A percentile compares a stretch with the other conserved stretches of the same genome.
Conservation (phyloP, 2,888 invertebrate species). For the Cephus rjabovi region DNA sequence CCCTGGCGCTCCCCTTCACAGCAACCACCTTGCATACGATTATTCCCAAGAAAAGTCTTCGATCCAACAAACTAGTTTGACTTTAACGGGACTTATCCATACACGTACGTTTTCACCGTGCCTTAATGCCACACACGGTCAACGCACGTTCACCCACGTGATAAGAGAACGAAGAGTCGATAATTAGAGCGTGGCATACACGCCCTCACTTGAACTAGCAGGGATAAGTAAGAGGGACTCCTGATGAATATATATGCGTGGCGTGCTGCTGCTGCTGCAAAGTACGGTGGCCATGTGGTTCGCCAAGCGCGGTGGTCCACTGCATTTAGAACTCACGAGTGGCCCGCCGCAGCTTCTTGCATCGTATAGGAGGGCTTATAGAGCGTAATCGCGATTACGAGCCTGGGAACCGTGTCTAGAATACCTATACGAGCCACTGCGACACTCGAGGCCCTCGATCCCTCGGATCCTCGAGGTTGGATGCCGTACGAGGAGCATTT, state of each 20-base stretch:
- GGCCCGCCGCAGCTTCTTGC: slow-evolving; percentile 27
- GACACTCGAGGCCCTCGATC: neutral
- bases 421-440: neutral
- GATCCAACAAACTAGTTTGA: neutral
- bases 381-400: slow-evolving; percentile 50
- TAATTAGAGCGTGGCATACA: slow-evolving; percentile 50
- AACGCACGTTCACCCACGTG: slow-evolving; percentile 7
- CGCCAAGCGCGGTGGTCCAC: slow-evolving; percentile 43
- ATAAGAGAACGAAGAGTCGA: slow-evolving; percentile 47
- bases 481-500: neutral
- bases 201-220: slow-evolving; percentile 46
- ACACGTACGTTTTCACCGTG: neutral
- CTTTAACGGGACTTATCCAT: neutral
- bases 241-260: slow-evolving; percentile 12
- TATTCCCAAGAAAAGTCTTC: neutral
- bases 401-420: slow-evolving; percentile 47
- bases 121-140: neutral
- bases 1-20: too few species aligned
- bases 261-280: slow-evolving; percentile 21
- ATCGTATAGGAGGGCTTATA: neutral
- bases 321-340: slow-evolving; percentile 58
- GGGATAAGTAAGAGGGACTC: slow-evolving; percentile 35
- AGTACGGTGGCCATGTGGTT: slow-evolving; percentile 49
- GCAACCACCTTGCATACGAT: neutral
- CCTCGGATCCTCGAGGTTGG: neutral